These are phyloP conservation scores for Laspeyria flexula DNA, from an alignment of 2,888 invertebrate species.

Conservation along the genomic window DNA sequence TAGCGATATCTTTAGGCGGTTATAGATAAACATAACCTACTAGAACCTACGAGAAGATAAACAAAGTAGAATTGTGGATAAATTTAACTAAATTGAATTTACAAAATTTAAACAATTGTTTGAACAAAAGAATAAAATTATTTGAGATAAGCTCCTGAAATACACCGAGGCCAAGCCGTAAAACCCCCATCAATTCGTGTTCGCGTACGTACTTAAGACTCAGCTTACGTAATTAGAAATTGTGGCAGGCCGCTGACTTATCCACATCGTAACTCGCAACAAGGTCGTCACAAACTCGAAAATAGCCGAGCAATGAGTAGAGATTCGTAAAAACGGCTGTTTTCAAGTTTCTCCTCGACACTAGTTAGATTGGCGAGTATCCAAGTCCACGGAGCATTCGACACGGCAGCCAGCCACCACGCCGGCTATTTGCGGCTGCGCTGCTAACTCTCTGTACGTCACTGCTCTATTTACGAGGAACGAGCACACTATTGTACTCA, in stretches of 20 bases:
- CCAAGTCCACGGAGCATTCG: slow-evolving; percentile 77
- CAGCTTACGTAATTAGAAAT: slow-evolving; percentile 67
- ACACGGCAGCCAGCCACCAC: slow-evolving; percentile 71
- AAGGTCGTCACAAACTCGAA: slow-evolving; percentile 79
- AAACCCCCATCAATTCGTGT: slow-evolving; percentile 36
- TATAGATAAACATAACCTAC: no score
- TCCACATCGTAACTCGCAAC: slow-evolving; percentile 63
- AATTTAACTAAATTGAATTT: no score
- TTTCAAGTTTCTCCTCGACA: slow-evolving; percentile 75
- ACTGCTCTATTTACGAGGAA: slow-evolving; percentile 80
- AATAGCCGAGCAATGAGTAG: slow-evolving; percentile 77
- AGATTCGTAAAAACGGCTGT: slow-evolving; percentile 79
- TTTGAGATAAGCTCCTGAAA: slow-evolving; percentile 18
- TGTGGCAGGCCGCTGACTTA: slow-evolving; percentile 73
- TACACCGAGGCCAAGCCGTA: slow-evolving; percentile 11
- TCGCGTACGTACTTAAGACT: slow-evolving; percentile 31
- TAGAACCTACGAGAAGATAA: no score
- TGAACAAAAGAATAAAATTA: slow-evolving; percentile 5
- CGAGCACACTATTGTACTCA: slow-evolving; percentile 72
- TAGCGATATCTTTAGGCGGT: no score
- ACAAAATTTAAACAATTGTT: neutral
- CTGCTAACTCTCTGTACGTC: slow-evolving; percentile 76
- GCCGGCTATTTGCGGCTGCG: slow-evolving; percentile 76
- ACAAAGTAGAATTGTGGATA: no score
- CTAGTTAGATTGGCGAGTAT: slow-evolving; percentile 64